phyloP scores from a whole-genome alignment of 2,797 vertebrate species.

The Ceyx erithaca region DNA sequence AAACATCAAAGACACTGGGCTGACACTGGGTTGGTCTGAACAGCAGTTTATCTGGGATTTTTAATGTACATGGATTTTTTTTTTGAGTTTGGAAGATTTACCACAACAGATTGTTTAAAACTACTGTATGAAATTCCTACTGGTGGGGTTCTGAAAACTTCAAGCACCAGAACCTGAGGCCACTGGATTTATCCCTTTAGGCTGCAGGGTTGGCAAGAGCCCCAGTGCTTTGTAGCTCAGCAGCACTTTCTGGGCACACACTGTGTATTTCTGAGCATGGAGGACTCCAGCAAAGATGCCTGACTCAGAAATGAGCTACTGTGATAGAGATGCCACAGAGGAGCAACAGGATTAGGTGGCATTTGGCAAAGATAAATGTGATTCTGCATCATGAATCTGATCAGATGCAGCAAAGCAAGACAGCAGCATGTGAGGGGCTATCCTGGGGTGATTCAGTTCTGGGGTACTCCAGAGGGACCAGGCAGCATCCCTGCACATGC shows the following conservation, averaged over 20 bases:
- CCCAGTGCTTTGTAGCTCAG: neutral
- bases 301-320: neutral
- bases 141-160: neutral
- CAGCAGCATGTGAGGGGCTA: neutral
- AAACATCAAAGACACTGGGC: neutral
- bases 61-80: neutral
- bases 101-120: neutral
- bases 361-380: neutral
- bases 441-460: neutral
- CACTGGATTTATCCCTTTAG: neutral
- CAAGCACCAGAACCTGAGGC: neutral
- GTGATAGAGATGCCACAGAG: neutral
- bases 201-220: neutral
- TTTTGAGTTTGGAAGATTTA: neutral
- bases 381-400: neutral
- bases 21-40: neutral
- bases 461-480: neutral
- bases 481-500: neutral
- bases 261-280: neutral
- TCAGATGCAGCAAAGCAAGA: neutral
- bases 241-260: neutral
- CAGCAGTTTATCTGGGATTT: neutral
- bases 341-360: neutral
- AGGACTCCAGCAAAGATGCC: neutral
- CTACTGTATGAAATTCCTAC: neutral